Evolutionary conservation across 2,113 vertebrate species (phyloP).

Genomic region (Raja brachyura): DNA sequence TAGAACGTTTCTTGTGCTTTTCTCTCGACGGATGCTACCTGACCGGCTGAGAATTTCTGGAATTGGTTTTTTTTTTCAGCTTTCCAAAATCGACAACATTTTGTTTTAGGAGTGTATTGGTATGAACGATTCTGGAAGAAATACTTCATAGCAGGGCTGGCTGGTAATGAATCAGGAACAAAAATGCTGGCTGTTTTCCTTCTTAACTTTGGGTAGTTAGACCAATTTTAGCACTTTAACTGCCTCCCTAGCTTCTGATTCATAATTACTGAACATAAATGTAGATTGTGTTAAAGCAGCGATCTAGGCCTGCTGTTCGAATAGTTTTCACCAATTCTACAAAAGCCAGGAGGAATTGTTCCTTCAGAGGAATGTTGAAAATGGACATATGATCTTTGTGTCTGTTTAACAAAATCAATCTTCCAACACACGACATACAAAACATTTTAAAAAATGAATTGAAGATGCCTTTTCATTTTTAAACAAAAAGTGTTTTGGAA

Average conservation of each 20-base stretch:
- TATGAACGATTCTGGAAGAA: neutral
- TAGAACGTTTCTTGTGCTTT: too few relatives aligned
- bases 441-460: neutral
- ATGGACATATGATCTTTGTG: neutral
- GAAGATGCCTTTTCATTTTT: neutral
- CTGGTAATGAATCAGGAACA: neutral
- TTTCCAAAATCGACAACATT: too few relatives aligned
- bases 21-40: too few relatives aligned
- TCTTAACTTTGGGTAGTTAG: neutral
- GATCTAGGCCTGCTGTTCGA: neutral
- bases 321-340: neutral
- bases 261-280: neutral
- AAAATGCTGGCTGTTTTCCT: neutral
- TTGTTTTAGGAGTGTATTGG: neutral
- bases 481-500: neutral
- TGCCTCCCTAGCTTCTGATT: neutral
- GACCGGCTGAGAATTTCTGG: too few relatives aligned
- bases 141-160: neutral
- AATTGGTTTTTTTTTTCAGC: too few relatives aligned
- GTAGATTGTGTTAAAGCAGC: neutral
- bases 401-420: neutral
- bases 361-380: neutral
- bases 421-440: neutral
- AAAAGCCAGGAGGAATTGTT: neutral
- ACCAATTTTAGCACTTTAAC: neutral